A percentile compares a stretch with the other conserved stretches of the same genome.
phyloP scores from a whole-genome alignment of 2,888 invertebrate species.

The Deilephila elpenor region DNA sequence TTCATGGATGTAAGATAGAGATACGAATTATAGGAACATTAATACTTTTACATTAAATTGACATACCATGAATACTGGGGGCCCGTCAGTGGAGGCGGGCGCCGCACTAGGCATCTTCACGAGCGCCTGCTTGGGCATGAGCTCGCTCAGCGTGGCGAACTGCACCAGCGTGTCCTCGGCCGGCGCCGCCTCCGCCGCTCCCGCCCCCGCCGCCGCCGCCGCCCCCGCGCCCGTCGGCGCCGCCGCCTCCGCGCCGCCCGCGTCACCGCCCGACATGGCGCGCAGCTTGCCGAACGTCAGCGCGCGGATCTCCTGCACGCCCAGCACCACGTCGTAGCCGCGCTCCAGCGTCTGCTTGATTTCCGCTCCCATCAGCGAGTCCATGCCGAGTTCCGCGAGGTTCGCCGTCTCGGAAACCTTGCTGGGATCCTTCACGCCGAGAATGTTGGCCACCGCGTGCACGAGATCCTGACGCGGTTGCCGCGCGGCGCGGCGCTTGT shows the following conservation, averaged over 20 bases:
- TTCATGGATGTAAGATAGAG: no score
- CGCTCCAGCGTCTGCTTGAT: slow-evolving; percentile 98
- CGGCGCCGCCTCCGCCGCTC: slow-evolving; percentile 44
- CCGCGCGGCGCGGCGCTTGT: slow-evolving; percentile 88
- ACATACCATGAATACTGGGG: slow-evolving; percentile 86
- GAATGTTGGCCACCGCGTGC: slow-evolving; percentile 93
- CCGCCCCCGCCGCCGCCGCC: slow-evolving; percentile 42
- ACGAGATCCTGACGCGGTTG: slow-evolving; percentile 85
- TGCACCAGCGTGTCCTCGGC: slow-evolving; percentile 74
- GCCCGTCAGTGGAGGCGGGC: slow-evolving; percentile 59
- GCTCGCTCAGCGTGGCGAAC: slow-evolving; percentile 79
- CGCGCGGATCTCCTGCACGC: slow-evolving; percentile 95
- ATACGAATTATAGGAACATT: neutral
- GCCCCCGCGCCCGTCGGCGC: slow-evolving; percentile 36
- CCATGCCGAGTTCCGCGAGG: slow-evolving; percentile 98
- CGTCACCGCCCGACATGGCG: slow-evolving; percentile 78
- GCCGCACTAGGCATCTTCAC: slow-evolving; percentile 87
- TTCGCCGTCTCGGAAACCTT: slow-evolving; percentile 90
- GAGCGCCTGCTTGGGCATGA: slow-evolving; percentile 90
- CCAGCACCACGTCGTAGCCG: slow-evolving; percentile 95
- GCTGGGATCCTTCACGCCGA: slow-evolving; percentile 94
- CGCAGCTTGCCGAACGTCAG: slow-evolving; percentile 91
- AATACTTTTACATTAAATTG: no score
- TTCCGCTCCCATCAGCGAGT: slow-evolving; percentile 99
- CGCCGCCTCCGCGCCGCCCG: slow-evolving; percentile 39